These are phyloP conservation scores for Macrobrachium rosenbergii DNA, from an alignment of 1,140 invertebrate species.

Conservation along the genomic window DNA sequence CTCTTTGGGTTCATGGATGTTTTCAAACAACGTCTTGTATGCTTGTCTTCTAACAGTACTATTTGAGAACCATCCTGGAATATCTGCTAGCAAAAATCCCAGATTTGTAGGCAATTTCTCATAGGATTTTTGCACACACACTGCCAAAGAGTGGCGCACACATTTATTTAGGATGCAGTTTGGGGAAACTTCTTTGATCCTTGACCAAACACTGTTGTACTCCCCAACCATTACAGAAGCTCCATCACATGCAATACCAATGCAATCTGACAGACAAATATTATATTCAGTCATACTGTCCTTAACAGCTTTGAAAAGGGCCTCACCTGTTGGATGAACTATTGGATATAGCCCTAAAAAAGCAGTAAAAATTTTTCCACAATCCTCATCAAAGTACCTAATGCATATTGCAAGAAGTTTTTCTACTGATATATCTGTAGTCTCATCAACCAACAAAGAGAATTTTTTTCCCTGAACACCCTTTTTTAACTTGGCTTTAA, in stretches of 20 bases:
- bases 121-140: constrained; percentile 24
- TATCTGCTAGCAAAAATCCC: constrained; percentile 22
- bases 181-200: constrained; percentile 6
- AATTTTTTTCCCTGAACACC: constrained; percentile 8
- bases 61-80: constrained; percentile 13
- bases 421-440: constrained; percentile 19
- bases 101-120: neutral
- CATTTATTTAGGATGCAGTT: constrained; percentile 24
- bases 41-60: neutral
- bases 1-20: neutral
- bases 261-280: constrained; percentile 1
- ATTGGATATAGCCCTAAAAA: neutral
- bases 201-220: constrained; percentile 6
- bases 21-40: constrained; percentile 18
- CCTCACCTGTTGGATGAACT: constrained; percentile 3
- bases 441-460: constrained; percentile 8
- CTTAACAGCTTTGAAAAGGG: constrained; percentile 18
- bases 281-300: constrained; percentile 16
- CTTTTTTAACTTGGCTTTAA: neutral
- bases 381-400: constrained; percentile 10
- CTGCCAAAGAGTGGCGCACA: constrained; percentile 19
- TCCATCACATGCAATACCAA: constrained; percentile 26
- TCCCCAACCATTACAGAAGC: constrained; percentile 17
- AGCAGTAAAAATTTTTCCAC: constrained; percentile 11
- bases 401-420: constrained; percentile 1